Evolutionary conservation across 2,888 invertebrate genomes (phyloP), one percentile per base, ranked within the genome.

Genomic region (Hipparchia semele): DNA sequence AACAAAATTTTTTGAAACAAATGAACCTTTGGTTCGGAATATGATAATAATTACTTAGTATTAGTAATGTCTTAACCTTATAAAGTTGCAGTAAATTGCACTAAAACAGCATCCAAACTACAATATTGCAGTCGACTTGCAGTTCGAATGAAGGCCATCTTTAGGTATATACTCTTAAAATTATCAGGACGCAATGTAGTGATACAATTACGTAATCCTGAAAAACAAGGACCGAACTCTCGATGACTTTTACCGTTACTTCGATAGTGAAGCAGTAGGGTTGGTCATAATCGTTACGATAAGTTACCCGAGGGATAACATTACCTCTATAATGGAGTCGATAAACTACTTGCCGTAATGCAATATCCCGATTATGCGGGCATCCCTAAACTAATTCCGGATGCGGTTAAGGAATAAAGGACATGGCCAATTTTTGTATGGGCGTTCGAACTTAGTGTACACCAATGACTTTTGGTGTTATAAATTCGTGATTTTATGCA

Each of bases 311-410:
- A 13, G 56, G 54, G 58, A 56, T 66, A 54, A 8, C 67, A 56
- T 67, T 67, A 23, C 67, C 56, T 46, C 45, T 23, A 58, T 67
- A 45, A 58, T 58, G 13, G 45, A 67, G 67, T 67, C 61, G 13
- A 39, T 70, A 64, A 59, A 62, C 62, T 62, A 64, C 46, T 53
- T 13, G 56, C 54, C 12, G 45, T 46, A 62, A 70, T 33, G 64
- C 46, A 46, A 70, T 75, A 70, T 68, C 68, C 62, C n/a, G 68
- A 61, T 72, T 75, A 68, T 45, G 39, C 68, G 58, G 66, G 12
- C 65, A 70, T 66, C 66, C 69, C 60, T 70, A 62, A 70, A 70
- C 67, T 70, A 68, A 72, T 69, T 70, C 46, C 49, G 56, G 66
- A 74, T 61, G 61, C 53, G 23, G 58, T 56, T 39, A 56, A 67